Evolutionary conservation across 2,113 vertebrate species (phyloP), one percentile per base, ranked within the genome.

Genomic region (Melanerpes formicivorus): DNA sequence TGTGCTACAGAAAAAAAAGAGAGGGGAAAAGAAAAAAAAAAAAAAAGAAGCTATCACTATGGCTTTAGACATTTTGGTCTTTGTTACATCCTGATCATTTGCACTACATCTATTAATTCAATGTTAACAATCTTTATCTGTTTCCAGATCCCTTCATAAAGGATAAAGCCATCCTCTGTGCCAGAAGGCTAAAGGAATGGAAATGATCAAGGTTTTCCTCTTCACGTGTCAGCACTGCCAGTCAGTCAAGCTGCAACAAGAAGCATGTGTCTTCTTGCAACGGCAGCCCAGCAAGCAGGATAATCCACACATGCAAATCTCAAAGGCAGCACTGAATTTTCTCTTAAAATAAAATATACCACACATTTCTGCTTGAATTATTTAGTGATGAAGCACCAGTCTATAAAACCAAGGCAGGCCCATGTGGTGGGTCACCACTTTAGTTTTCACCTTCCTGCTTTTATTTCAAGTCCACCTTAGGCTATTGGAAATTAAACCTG

Each of bases 31-130:
- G 59, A 32, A 92, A 34, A 73, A 17, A 88, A 3, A 3, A 60
- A 19, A 56, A 63, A 32, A 92, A 34, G 73, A 17, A 86, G 15
- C 32, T 81, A 85, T 79, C n/a, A 76, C 32, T 48, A 75, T 9
- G 14, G 55, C 17, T 77, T 80, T 87, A n/a, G 88, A 87, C 6
- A 23, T 81, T 84, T 63, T 75, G 55, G 80, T 64, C 75, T 89
- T 74, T 70, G 72, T 46, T 56, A 65, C 37, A 71, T 23, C 14
- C 54, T 67, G 62, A 87, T 88, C 84, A 92, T 82, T 95, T 94
- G 81, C 30, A 63, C 30, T 87, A 86, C 11, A 34, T 55, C 52
- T 78, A 54, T 55, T 52, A 96, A 86, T 46, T 52, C 46, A 52
- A 7, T 14, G 34, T 56, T 79, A 85, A 79, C 16, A 76, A 85